Base-by-base conservation (phyloP, 2,113 vertebrate genomes). In the Pogona vitticeps region DNA sequence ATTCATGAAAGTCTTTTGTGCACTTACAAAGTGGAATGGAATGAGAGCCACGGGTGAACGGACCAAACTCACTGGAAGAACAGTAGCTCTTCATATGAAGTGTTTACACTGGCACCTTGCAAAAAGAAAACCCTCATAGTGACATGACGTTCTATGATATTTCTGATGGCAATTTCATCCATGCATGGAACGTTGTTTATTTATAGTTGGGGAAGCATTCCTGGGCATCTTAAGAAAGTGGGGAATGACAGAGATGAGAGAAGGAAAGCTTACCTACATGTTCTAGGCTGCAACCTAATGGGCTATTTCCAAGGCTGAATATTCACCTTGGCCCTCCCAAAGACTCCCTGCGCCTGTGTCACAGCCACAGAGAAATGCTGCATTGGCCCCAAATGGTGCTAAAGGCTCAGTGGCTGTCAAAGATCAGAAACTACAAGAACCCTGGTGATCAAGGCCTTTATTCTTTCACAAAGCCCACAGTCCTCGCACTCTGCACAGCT, bases 401-500 rank as follows among this genome's bases (percentile, higher is more conserved):
- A 36, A 21, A 18, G 6, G 33, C 2, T 36, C 36, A 13, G 3
- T 12, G 18, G 26, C 13, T 40, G 20, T 40, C 9, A 1, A 81
- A n/a, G 31, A 42, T 20, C 26, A 40, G 33, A 21, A 28, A 3
- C 36, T 77, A n/a, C 36, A 2, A 42, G 40, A 68, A 28, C 28
- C 15, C 28, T 13, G 15, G 63, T 12, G 20, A n/a, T 67, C 46
- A n/a, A 8, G 20, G 63, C 18, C 28, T 33, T 46, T n/a, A 68
- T 52, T 2, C 5, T 72, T n/a, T 72, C 46, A 14, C 40, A 21
- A 46, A 52, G 36, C 28, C 63, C 17, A 23, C 40, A 52, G 52
- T 71, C 42, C 77, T 80, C 31, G 79, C 2, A 63, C 88, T 70
- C 38, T 83, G 20, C 31, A 61, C 83, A 83, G 78, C n/a, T 42